Percentiles rank a stretch among this genome's conserved stretches.
phyloP scores from a whole-genome alignment of 2,113 vertebrate genomes.

The Platichthys stellatus region DNA sequence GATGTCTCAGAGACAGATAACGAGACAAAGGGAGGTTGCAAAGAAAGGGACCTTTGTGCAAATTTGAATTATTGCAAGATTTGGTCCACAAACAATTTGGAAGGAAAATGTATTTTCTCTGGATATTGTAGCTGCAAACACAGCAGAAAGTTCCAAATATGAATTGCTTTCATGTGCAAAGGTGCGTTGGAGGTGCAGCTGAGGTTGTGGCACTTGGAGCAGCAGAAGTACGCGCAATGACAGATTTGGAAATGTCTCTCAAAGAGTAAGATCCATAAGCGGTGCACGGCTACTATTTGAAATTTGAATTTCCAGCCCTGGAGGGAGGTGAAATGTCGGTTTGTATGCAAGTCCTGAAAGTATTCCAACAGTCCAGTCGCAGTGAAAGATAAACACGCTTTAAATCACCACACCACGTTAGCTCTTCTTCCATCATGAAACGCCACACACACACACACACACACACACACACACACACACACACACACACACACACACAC shows the following conservation, averaged over 20 bases:
- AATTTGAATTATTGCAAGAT: not conserved
- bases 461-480: too few relatives aligned
- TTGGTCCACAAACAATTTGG: not conserved
- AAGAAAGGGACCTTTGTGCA: not conserved
- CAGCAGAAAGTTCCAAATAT: not conserved
- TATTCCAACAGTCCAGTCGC: too few relatives aligned
- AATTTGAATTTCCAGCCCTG: not conserved
- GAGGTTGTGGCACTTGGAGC: too few relatives aligned
- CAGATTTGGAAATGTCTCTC: not conserved
- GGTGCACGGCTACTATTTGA: not conserved
- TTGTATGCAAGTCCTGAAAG: conserved; percentile 1
- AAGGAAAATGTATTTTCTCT: not conserved
- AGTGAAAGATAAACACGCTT: too few relatives aligned
- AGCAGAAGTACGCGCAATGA: not conserved
- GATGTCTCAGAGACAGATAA: conserved; percentile 19
- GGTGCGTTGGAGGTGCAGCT: not conserved
- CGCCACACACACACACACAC: too few relatives aligned
- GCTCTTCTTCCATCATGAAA: too few relatives aligned
- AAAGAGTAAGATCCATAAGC: not conserved
- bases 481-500: too few relatives aligned
- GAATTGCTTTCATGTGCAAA: not conserved
- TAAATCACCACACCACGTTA: too few relatives aligned
- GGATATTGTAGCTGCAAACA: not conserved
- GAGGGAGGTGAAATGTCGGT: not conserved
- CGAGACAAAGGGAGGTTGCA: conserved; percentile 1